Conservation (phyloP, 2,113 vertebrate species). For the Grallaria varia region DNA sequence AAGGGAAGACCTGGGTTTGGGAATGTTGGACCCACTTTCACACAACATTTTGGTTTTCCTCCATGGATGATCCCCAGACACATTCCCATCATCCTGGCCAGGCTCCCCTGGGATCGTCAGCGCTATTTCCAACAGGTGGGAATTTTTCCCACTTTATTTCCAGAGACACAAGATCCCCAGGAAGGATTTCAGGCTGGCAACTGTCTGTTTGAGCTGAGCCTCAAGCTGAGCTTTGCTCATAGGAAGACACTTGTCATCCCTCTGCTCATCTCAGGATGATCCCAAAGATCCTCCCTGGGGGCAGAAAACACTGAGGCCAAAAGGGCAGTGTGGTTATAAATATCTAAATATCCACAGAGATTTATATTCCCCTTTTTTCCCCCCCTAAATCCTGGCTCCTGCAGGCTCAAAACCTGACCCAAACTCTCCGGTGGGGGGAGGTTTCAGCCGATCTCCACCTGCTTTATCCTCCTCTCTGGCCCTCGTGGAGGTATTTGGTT, state of each 20-base stretch:
- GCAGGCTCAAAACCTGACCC: neutral
- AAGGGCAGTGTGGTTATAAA: neutral
- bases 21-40: neutral
- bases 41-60: neutral
- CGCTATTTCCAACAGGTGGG: neutral
- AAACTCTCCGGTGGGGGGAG: neutral
- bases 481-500: neutral
- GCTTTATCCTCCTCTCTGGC: neutral
- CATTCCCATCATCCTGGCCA: neutral
- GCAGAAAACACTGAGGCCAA: neutral
- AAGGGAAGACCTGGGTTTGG: neutral
- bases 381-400: neutral
- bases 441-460: neutral
- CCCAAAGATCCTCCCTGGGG: neutral
- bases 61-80: neutral
- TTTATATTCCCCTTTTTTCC: too few species aligned
- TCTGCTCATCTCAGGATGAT: neutral
- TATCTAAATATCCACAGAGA: rapidly evolving
- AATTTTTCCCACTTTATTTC: neutral
- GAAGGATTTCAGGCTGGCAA: neutral
- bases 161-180: neutral
- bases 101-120: rapidly evolving
- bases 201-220: neutral
- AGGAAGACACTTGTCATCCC: neutral
- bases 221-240: neutral